These are phyloP conservation scores for Anolis sagrei DNA, from an alignment of 2,113 vertebrate species.

Conservation along the genomic window DNA sequence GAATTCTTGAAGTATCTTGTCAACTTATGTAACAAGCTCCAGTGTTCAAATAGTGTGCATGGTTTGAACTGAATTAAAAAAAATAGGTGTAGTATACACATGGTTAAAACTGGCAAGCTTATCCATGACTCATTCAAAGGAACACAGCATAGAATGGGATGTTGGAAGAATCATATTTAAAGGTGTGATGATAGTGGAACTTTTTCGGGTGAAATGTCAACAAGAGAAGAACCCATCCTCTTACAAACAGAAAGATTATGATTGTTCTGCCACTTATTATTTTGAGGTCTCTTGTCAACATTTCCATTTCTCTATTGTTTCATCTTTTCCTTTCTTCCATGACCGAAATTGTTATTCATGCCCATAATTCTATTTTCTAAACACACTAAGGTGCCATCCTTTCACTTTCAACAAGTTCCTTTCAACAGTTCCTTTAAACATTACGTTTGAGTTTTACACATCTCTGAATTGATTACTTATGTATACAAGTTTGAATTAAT, in stretches of 20 bases:
- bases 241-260: neutral
- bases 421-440: neutral
- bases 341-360: neutral
- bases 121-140: neutral
- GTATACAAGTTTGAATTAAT: neutral
- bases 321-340: conserved; percentile 2
- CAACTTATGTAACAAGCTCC: neutral
- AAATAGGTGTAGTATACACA: neutral
- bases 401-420: neutral
- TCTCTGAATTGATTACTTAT: neutral
- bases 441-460: no score
- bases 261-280: conserved; percentile 5
- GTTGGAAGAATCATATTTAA: neutral
- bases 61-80: neutral
- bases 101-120: neutral
- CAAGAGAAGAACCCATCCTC: neutral
- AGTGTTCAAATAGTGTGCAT: neutral
- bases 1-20: neutral
- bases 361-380: neutral
- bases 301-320: conserved; percentile 11
- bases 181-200: neutral
- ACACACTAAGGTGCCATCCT: neutral
- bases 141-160: neutral
- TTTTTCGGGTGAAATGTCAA: conserved; percentile 2
- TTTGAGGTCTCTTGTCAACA: conserved; percentile 24